Evolutionary conservation across 2,888 invertebrate genomes (phyloP), one percentile per base, ranked within the genome.

Genomic region (Cerceris rybyensis): DNA sequence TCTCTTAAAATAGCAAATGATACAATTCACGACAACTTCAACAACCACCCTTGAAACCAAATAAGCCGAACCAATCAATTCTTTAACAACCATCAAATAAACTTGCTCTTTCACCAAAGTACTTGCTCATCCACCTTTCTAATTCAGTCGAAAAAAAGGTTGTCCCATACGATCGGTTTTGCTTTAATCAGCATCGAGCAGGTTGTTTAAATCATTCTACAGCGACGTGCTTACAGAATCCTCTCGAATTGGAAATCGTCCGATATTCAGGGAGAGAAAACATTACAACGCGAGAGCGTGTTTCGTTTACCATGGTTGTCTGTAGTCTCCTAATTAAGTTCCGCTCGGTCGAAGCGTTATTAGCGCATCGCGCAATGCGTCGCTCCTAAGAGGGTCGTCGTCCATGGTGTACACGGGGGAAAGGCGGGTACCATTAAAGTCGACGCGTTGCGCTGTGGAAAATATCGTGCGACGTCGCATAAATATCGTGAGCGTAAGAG

Each of bases 401-500:
- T 68, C 60, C 55, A 28, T 14, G 65, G n/a, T 50, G 58, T 11
- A 17, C 54, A 11, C 17, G 55, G 67, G 59, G 71, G 74, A 68
- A 39, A 66, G 73, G 76, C 64, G 85, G 83, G 66, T 66, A 9
- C 70, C 82, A 80, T 86, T 86, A 86, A 86, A 86, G 85, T 80
- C 84, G 84, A 80, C 86, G 81, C 80, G 81, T 86, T 80, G 60
- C 73, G 59, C 79, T 73, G 81, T 80, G 83, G 82, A 84, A 86
- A 86, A 79, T 86, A 86, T 86, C 86, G 83, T 73, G 82, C 82
- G 75, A 76, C 79, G 85, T 82, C 86, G 80, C 82, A 83, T 84
- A 86, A 87, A 87, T 88, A 84, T 82, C 81, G 80, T 74, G 74
- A 82, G 77, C 80, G 80, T 81, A 82, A 85, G 84, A 82, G 86